These are phyloP conservation scores for Hippocampus mohnikei DNA, from an alignment of 2,113 vertebrate species.

Conservation along the genomic window DNA sequence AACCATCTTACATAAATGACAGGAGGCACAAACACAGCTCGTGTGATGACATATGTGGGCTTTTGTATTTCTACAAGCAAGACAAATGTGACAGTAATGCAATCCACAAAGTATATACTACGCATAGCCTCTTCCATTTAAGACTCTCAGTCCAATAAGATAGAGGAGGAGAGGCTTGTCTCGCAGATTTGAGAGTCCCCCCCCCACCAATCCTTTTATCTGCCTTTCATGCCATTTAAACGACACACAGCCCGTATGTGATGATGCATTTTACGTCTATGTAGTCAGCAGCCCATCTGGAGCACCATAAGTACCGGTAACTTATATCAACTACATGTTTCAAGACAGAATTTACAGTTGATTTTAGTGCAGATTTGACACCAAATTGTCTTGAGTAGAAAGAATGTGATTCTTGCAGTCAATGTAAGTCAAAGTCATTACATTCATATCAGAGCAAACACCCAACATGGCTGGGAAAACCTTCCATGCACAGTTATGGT, in stretches of 20 bases:
- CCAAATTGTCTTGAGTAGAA: too few relatives aligned
- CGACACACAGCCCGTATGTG: background rate
- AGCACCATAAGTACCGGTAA: too few relatives aligned
- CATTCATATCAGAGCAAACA: too few relatives aligned
- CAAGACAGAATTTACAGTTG: too few relatives aligned
- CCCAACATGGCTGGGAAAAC: too few relatives aligned
- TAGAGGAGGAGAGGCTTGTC: background rate
- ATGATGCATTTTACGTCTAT: background rate
- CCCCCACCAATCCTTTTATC: background rate
- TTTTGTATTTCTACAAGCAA: background rate
- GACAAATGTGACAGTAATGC: background rate
- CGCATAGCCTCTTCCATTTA: too few relatives aligned
- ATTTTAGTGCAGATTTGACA: too few relatives aligned
- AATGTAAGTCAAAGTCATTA: too few relatives aligned
- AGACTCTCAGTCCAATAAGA: background rate
- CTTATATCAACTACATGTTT: too few relatives aligned
- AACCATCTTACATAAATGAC: background rate
- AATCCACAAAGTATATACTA: background rate
- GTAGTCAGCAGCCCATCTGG: too few relatives aligned
- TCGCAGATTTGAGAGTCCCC: background rate
- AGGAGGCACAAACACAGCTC: background rate
- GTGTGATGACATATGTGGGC: background rate
- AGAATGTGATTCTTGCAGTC: too few relatives aligned
- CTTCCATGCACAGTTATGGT: too few relatives aligned
- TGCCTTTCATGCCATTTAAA: background rate